Conservation (phyloP, 1,140 invertebrate species). For the Diorhabda sublineata region DNA sequence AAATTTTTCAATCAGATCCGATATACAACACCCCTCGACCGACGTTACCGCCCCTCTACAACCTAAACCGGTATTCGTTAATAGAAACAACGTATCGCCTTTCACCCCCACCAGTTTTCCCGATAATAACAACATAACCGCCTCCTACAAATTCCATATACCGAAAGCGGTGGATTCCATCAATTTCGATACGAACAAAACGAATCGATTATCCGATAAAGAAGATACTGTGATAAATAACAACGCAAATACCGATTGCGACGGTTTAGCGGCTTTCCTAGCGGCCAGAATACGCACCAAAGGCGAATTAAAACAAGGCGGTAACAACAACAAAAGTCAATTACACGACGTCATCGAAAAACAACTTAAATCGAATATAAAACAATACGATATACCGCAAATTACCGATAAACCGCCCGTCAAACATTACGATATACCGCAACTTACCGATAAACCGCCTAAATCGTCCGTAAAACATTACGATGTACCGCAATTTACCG, state of each 20-base stretch:
- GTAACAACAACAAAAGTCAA: constrained; percentile 41
- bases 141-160: constrained; percentile 59
- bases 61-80: constrained; percentile 51
- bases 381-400: background rate
- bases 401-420: constrained; percentile 6
- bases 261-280: constrained; percentile 56
- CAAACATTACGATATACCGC: background rate
- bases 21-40: constrained; percentile 43
- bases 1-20: constrained; percentile 28
- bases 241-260: constrained; percentile 42
- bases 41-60: constrained; percentile 52
- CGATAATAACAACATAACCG: constrained; percentile 51
- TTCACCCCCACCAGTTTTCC: constrained; percentile 54
- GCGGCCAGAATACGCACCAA: constrained; percentile 75
- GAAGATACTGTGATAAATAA: constrained; percentile 37
- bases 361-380: constrained; percentile 22
- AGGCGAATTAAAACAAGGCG: constrained; percentile 73
- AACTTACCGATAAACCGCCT: no score
- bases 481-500: no score
- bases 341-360: constrained; percentile 31
- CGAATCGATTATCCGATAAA: constrained; percentile 32
- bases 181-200: constrained; percentile 49
- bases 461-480: no score
- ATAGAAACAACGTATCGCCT: constrained; percentile 55
- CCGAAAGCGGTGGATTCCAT: constrained; percentile 64